Percentiles rank a stretch among this genome's conserved stretches.
phyloP scores from a whole-genome alignment of 2,113 vertebrate genomes.

The Tetraodon nigroviridis region DNA sequence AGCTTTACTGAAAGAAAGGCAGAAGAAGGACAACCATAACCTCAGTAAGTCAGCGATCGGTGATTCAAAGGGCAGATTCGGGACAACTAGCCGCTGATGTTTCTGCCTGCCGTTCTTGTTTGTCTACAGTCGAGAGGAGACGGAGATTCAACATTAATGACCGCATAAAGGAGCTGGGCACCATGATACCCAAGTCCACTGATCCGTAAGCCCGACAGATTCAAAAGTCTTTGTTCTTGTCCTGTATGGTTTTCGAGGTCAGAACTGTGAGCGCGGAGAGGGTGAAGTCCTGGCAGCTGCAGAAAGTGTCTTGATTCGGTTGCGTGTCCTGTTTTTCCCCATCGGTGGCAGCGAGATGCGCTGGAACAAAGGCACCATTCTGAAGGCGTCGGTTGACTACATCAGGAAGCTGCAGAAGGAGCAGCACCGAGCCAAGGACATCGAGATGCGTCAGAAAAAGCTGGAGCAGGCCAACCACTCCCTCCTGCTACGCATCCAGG shows the following conservation, averaged over 20 bases:
- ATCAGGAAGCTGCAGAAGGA: conserved; percentile 93
- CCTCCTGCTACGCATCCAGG: conserved; percentile 82
- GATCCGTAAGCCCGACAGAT: conserved; percentile 78
- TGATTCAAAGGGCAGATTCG: background rate
- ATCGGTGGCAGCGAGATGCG: conserved; percentile 83
- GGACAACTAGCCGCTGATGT: too few species aligned
- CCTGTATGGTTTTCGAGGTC: background rate
- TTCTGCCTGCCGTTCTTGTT: background rate
- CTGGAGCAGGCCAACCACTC: conserved; percentile 84
- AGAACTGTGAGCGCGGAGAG: background rate
- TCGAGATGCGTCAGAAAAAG: conserved; percentile 85
- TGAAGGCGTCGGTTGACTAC: conserved; percentile 93
- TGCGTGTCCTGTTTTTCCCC: background rate
- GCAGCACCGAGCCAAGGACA: conserved; percentile 84
- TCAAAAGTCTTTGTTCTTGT: background rate
- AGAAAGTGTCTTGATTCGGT: background rate
- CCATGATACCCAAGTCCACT: conserved; percentile 85
- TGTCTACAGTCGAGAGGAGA: conserved; percentile 82
- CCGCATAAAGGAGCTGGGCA: conserved; percentile 90
- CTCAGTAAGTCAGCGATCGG: conserved; percentile 81
- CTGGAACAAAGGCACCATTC: conserved; percentile 94
- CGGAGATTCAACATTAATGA: conserved; percentile 93
- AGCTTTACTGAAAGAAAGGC: conserved; percentile 81
- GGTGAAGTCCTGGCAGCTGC: background rate
- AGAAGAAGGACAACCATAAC: conserved; percentile 95